phyloP scores from a whole-genome alignment of 92 coral and sea anemone genomes.

The Epizoanthus scotinus region DNA sequence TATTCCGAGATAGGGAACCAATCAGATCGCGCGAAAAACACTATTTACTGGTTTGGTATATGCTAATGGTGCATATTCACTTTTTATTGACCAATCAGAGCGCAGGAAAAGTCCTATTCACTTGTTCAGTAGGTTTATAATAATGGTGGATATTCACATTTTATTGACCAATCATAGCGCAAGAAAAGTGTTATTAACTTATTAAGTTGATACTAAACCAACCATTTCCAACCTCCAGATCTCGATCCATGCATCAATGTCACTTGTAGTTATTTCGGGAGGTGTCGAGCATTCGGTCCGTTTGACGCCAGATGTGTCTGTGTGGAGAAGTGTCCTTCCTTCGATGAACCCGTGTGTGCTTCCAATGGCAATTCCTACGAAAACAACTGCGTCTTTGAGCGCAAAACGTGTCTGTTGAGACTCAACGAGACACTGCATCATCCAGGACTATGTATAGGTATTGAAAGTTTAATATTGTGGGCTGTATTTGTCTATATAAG shows the following conservation, averaged over 20 bases:
- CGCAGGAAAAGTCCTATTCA: too few relatives aligned
- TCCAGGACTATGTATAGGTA: slow-evolving; percentile 24
- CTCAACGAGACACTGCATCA: slow-evolving; percentile 3
- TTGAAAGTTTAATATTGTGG: too few relatives aligned
- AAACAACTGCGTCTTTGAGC: slow-evolving; percentile 1
- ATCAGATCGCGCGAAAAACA: too few relatives aligned
- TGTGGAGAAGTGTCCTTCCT: too few relatives aligned
- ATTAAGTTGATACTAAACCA: background rate
- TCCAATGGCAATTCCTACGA: slow-evolving; percentile 14
- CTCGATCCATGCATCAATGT: slow-evolving; percentile 21
- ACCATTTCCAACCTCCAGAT: background rate
- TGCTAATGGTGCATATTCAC: too few relatives aligned
- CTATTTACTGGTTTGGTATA: too few relatives aligned
- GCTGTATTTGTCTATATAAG: background rate
- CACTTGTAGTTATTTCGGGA: background rate
- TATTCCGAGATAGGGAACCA: too few relatives aligned
- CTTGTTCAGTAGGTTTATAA: too few relatives aligned
- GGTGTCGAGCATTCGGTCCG: slow-evolving; percentile 25
- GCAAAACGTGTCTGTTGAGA: background rate
- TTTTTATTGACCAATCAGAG: too few relatives aligned
- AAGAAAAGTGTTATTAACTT: background rate
- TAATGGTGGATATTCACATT: too few relatives aligned
- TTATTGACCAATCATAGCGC: too few relatives aligned
- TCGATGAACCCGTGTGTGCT: slow-evolving; percentile 8
- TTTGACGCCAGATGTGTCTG: too few relatives aligned